Evolutionary conservation across 2,113 vertebrate genomes (phyloP).

Genomic region (Archilochus colubris): DNA sequence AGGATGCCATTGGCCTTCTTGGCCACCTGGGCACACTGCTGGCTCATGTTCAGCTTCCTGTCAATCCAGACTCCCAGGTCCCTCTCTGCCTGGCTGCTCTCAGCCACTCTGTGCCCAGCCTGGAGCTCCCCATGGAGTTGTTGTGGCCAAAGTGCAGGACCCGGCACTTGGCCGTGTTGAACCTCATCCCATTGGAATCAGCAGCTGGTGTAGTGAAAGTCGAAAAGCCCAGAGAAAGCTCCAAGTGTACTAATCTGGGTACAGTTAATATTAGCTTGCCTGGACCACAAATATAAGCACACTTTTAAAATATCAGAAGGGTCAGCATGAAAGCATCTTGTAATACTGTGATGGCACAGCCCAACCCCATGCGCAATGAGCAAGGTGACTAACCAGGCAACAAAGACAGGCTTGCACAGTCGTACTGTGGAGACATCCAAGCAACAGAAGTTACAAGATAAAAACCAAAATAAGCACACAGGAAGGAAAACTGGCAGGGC

Average conservation of each 20-base stretch:
- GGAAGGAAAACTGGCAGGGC: neutral
- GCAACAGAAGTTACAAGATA: neutral
- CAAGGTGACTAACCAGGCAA: neutral
- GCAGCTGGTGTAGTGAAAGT: neutral
- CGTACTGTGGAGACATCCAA: neutral
- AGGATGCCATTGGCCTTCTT: too few species aligned
- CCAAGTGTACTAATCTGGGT: neutral
- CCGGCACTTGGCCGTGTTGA: too few species aligned
- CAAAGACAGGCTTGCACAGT: neutral
- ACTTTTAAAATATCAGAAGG: neutral
- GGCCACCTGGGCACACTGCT: too few species aligned
- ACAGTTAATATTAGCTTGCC: neutral
- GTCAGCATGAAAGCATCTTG: neutral
- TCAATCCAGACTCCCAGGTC: too few species aligned
- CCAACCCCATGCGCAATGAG: accelerated
- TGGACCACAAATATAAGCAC: neutral
- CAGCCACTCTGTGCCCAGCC: too few species aligned
- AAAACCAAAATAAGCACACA: neutral
- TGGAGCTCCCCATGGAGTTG: too few species aligned
- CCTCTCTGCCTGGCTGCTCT: too few species aligned
- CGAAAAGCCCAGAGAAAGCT: neutral
- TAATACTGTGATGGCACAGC: neutral
- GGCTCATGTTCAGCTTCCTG: too few species aligned
- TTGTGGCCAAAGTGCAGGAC: too few species aligned
- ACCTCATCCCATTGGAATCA: too few species aligned